Evolutionary conservation across 2,113 vertebrate genomes (phyloP).

Genomic region (Callopanchax toddi): DNA sequence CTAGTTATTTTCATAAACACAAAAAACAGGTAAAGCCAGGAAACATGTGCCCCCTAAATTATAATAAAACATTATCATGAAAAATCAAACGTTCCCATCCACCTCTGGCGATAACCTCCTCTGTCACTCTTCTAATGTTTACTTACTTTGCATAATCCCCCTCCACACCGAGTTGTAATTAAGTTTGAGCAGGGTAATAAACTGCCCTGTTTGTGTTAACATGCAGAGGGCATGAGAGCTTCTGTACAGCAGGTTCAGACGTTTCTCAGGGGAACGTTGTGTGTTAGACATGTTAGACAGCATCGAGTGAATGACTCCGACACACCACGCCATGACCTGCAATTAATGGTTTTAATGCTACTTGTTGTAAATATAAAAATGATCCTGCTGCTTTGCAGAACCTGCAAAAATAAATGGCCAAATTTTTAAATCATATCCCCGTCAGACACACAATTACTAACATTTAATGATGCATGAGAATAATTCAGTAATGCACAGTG

Average conservation of each 20-base stretch:
- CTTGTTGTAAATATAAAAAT: constrained; percentile 28
- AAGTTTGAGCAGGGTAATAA: constrained; percentile 40
- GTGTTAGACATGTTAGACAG: constrained; percentile 6
- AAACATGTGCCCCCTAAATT: neutral
- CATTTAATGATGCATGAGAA: constrained; percentile 44
- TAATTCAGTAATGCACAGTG: constrained; percentile 25
- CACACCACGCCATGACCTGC: neutral
- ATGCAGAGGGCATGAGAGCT: constrained; percentile 26
- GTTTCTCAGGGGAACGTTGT: neutral
- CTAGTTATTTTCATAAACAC: neutral
- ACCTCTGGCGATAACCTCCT: constrained; percentile 16
- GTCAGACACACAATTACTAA: constrained; percentile 5
- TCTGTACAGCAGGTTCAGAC: constrained; percentile 12
- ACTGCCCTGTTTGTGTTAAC: constrained; percentile 33
- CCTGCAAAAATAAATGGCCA: constrained; percentile 24
- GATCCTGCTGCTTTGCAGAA: constrained; percentile 27
- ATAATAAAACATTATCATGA: constrained; percentile 7
- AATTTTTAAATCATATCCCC: constrained; percentile 11
- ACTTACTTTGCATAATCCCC: constrained; percentile 64
- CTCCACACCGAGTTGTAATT: constrained; percentile 47
- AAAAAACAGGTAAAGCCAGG: neutral
- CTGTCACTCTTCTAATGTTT: constrained; percentile 48
- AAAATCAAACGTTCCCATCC: constrained; percentile 8
- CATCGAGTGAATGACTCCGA: neutral
- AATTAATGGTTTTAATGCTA: constrained; percentile 33